A percentile compares a stretch with the other conserved stretches of the same genome.
Conservation (phyloP, 2,888 invertebrate genomes). For the Eugnorisma glareosa region DNA sequence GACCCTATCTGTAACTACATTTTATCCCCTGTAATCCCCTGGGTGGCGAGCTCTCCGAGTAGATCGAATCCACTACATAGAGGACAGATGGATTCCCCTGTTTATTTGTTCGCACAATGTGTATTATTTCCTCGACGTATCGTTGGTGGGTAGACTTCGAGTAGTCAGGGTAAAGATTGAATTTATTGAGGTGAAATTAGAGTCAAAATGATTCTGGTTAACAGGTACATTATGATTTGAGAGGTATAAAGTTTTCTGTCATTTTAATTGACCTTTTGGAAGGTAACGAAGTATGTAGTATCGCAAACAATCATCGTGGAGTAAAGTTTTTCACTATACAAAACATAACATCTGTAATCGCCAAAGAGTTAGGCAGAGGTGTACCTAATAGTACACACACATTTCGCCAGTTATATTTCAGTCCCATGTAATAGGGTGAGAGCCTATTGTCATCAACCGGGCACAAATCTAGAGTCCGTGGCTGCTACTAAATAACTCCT, state of each 20-base stretch:
- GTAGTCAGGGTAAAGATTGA: not conserved
- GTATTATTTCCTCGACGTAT: constrained; percentile 58
- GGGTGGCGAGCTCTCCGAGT: constrained; percentile 36
- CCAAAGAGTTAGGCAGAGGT: too few relatives aligned
- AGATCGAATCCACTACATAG: constrained; percentile 45
- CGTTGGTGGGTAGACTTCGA: constrained; percentile 8
- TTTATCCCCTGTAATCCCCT: constrained; percentile 52
- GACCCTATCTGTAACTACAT: constrained; percentile 37
- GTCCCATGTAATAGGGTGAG: too few relatives aligned
- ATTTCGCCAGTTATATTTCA: too few relatives aligned
- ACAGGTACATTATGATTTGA: not conserved
- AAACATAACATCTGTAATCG: too few relatives aligned
- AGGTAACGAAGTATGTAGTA: too few relatives aligned
- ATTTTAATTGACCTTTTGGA: too few relatives aligned
- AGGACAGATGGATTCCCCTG: constrained; percentile 36
- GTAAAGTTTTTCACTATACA: not conserved
- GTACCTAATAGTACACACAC: too few relatives aligned
- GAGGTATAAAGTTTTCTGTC: not conserved
- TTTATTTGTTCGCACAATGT: constrained; percentile 56
- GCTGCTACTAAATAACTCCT: too few relatives aligned
- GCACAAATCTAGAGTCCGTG: too few relatives aligned
- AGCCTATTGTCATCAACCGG: too few relatives aligned
- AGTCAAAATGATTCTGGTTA: not conserved
- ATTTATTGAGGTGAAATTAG: constrained; percentile 13
- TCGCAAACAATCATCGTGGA: too few relatives aligned